Conservation (phyloP, 2,888 invertebrate genomes). For the Leptogaster cylindrica region DNA sequence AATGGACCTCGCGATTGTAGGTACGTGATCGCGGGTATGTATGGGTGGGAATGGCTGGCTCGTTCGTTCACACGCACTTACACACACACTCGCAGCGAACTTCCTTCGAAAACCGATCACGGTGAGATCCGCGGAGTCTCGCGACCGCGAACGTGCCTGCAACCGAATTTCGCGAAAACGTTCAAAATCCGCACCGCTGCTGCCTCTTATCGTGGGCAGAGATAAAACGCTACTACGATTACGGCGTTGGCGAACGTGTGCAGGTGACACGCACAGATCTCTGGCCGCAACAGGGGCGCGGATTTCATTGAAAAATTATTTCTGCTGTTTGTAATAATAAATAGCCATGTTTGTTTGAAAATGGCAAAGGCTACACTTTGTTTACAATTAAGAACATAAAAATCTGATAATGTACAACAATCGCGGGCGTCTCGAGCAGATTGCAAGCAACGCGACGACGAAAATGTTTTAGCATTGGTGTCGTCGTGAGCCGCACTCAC, state of each 20-base stretch:
- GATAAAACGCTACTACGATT: not conserved
- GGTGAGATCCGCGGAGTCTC: too few relatives aligned
- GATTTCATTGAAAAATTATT: constrained; percentile 2
- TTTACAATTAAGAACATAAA: constrained; percentile 2
- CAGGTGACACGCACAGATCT: not conserved
- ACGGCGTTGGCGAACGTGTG: not conserved
- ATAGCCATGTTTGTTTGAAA: not conserved
- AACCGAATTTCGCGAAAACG: constrained; percentile 1
- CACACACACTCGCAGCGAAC: not conserved
- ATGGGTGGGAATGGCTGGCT: not conserved
- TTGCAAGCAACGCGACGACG: not conserved
- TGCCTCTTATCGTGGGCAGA: not conserved
- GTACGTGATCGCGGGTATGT: not conserved
- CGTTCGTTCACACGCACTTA: not conserved
- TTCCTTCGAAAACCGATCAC: not conserved
- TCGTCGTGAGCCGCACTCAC: too few relatives aligned
- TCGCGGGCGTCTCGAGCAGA: not conserved
- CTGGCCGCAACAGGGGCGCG: not conserved
- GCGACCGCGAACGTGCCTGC: too few relatives aligned
- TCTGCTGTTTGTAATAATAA: not conserved
- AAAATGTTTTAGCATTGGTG: too few relatives aligned
- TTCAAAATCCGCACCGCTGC: not conserved
- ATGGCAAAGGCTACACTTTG: not conserved
- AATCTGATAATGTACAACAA: not conserved
- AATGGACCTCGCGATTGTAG: not conserved